Percentiles rank a stretch among this genome's conserved stretches.
These are phyloP conservation scores for Pangasius sanitwongsei DNA, from an alignment of 2,797 vertebrate species.

Conservation along the genomic window DNA sequence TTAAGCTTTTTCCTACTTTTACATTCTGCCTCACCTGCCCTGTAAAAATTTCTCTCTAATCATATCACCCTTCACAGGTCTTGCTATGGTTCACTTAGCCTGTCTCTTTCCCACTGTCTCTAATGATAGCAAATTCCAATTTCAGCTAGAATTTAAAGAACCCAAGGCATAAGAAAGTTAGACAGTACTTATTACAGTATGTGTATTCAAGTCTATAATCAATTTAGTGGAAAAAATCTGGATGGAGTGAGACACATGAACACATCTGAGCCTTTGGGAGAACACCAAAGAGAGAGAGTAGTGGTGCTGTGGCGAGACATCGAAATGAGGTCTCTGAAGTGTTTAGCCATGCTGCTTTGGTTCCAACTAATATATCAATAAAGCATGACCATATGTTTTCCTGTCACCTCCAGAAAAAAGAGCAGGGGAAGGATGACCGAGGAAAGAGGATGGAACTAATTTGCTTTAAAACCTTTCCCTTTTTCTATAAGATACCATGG, in stretches of 20 bases:
- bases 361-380: constrained; percentile 32
- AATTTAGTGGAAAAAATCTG: constrained; percentile 11
- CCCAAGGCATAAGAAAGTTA: background rate
- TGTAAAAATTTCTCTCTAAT: constrained; percentile 53
- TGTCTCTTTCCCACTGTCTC: constrained; percentile 29
- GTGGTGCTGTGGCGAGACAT: constrained; percentile 17
- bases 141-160: constrained; percentile 9
- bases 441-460: constrained; percentile 28
- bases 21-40: constrained; percentile 41
- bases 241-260: background rate
- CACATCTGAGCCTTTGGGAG: constrained; percentile 13
- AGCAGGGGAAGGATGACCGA: background rate
- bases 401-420: constrained; percentile 31
- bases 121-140: constrained; percentile 20
- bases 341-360: constrained; percentile 31
- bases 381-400: constrained; percentile 42
- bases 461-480: background rate
- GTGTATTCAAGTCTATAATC: constrained; percentile 24
- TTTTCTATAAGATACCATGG: background rate
- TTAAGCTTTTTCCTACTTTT: constrained; percentile 42
- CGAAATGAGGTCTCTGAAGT: constrained; percentile 36
- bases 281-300: constrained; percentile 22
- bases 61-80: constrained; percentile 42
- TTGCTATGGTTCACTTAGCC: constrained; percentile 16
- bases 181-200: constrained; percentile 1